Conservation (phyloP, 1,140 invertebrate species). For the Diachasmimorpha longicaudata region DNA sequence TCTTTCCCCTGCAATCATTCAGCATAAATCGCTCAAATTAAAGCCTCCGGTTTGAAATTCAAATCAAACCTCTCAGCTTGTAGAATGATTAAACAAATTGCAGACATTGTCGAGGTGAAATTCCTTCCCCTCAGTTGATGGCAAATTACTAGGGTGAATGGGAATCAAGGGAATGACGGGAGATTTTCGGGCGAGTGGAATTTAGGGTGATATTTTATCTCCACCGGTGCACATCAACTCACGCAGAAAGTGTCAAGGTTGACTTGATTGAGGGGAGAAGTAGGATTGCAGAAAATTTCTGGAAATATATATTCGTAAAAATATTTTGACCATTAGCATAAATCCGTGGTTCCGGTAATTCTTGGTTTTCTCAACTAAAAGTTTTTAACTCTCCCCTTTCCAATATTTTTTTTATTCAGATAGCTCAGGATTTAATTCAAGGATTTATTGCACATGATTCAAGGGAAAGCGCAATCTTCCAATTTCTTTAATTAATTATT, state of each 20-base stretch:
- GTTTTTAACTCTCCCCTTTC: no score
- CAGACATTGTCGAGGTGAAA: background rate
- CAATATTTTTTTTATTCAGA: no score
- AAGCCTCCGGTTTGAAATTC: background rate
- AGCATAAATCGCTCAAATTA: no score
- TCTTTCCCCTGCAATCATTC: no score
- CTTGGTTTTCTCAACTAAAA: no score
- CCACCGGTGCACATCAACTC: background rate
- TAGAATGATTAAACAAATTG: constrained; percentile 7
- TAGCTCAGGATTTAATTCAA: no score
- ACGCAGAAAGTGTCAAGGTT: background rate
- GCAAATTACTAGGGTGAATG: constrained; percentile 2
- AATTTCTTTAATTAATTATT: no score
- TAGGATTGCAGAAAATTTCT: background rate
- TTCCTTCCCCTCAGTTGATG: background rate
- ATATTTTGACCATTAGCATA: no score
- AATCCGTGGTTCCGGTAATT: no score
- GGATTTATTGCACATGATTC: no score
- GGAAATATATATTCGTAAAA: no score
- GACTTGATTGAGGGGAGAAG: background rate
- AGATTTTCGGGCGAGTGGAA: background rate
- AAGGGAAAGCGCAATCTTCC: no score
- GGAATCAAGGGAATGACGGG: constrained; percentile 6
- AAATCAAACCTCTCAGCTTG: background rate
- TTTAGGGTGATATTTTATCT: background rate